Base-by-base conservation (phyloP, 2,888 invertebrate genomes). In the Cryptophagus acutangulus region DNA sequence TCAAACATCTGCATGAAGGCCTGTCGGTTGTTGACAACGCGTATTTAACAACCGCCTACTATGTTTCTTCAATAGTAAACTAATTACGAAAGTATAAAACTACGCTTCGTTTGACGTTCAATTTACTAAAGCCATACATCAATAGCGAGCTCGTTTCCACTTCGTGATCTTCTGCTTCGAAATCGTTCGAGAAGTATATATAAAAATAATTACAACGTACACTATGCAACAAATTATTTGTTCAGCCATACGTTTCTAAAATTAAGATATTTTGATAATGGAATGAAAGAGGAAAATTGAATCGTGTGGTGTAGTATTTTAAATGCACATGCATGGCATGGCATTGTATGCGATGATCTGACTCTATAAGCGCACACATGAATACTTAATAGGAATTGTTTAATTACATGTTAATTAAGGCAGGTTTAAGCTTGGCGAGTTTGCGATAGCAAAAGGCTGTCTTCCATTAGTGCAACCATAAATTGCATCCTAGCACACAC, bases 401-500 rank as follows among this genome's bases (percentile, higher is more conserved):
- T 62, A 61, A 62, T 62, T 62, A 61, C 58, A 59, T 61, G 59
- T 58, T 62, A 61, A 62, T 62, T 62, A 59, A 61, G 53, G 53
- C 43, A 43, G 46, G 43, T 52, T 48, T 51, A 48, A 46, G 46
- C 51, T 46, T 33, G 36, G 41, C 36, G 36, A 48, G 49, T 40
- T 42, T 39, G 45, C 49, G 50, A 55, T 54, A 54, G 53, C 52
- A 46, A 48, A n/a, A 41, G 42, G 47, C 50, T 49, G 54, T 48
- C 54, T 47, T 43, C 50, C 50, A 52, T 55, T 52, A 54, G 51
- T 48, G 55, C 54, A 54, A 46, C 52, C 49, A 53, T 59, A 58
- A 57, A 60, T 59, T 46, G 48, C 45, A 35, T 38, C 38, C 24
- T 8, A 12, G 42, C 38, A 40, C 41, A 41, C 45, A 49, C 26